Base-by-base conservation (phyloP, 1,140 invertebrate species). In the Pachypeltis micranthus region DNA sequence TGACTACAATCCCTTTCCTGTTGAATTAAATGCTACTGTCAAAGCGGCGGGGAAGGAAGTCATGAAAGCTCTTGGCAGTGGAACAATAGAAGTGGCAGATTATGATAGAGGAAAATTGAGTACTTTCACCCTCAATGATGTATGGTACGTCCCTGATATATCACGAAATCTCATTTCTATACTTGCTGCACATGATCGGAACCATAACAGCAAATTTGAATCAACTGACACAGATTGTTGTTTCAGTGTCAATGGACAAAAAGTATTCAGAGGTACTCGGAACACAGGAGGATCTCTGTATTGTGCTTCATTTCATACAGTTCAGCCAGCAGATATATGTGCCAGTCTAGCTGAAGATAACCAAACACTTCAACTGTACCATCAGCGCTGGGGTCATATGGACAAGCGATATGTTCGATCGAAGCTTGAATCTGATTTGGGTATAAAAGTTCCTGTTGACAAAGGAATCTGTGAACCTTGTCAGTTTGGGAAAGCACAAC, bases 401-500 rank as follows among this genome's bases (percentile, higher is more conserved):
- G 66, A 70, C 44, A 68, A 70, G 51, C 66, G 63, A 26, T 65
- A 69, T 24, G 62, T 68, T 0, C 68, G 63, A 61, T 25, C 61
- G n/a, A 68, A 59, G 59, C 47, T 68, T 1, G 44, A 69, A 28
- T 66, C 39, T 19, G 63, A 68, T 14, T 59, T 67, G 27, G 57
- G 61, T n/a, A 69, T 70, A 39, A 65, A 62, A 0, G 63, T 68
- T 1, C 63, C 63, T 21, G 0, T 55, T 14, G 67, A 28, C 0
- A 56, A 24, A 62, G 70, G 70, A 26, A 21, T 69, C 14, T 71
- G 70, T 64, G 71, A 70, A 59, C 61, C 68, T 0, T 69, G 67
- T 66, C 58, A 65, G 47, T 68, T 59, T 61, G 65, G 69, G 1
- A 70, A 71, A 61, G 63, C 66, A 47, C 67, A 70, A 66, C 62